These are phyloP conservation scores for Carettochelys insculpta DNA, from an alignment of 2,113 vertebrate species.

Conservation along the genomic window DNA sequence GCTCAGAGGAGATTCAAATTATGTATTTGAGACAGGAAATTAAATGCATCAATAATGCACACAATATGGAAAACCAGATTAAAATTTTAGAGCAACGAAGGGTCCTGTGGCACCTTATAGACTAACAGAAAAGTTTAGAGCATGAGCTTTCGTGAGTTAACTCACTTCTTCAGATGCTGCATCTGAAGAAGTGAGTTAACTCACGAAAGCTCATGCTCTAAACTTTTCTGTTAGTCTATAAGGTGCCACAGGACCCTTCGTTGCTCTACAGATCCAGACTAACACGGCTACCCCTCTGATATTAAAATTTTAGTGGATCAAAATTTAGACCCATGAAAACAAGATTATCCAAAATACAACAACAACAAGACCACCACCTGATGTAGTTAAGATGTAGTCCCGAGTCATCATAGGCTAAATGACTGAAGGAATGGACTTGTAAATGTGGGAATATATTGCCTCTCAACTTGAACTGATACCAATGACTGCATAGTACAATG, in stretches of 20 bases:
- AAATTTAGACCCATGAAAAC: not conserved
- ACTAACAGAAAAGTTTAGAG: no score
- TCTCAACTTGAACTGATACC: not conserved
- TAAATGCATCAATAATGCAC: not conserved
- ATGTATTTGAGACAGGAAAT: not conserved
- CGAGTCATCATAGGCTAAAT: not conserved
- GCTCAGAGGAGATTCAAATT: not conserved
- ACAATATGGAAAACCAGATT: not conserved
- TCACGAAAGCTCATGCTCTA: no score
- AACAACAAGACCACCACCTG: not conserved
- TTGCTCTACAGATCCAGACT: no score
- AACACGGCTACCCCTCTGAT: no score
- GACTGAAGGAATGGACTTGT: not conserved
- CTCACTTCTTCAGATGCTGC: no score
- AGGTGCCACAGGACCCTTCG: no score
- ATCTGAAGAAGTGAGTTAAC: no score
- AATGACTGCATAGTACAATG: not conserved
- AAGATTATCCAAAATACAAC: not conserved
- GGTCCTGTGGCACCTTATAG: no score
- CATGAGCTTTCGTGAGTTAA: no score
- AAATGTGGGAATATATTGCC: not conserved
- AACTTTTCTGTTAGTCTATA: no score
- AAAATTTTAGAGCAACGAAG: no score
- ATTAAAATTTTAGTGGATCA: not conserved
- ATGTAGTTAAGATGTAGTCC: not conserved